A percentile compares a stretch with the other conserved stretches of the same genome.
These are phyloP conservation scores for Origma solitaria DNA, from an alignment of 2,113 vertebrate species.

Conservation along the genomic window DNA sequence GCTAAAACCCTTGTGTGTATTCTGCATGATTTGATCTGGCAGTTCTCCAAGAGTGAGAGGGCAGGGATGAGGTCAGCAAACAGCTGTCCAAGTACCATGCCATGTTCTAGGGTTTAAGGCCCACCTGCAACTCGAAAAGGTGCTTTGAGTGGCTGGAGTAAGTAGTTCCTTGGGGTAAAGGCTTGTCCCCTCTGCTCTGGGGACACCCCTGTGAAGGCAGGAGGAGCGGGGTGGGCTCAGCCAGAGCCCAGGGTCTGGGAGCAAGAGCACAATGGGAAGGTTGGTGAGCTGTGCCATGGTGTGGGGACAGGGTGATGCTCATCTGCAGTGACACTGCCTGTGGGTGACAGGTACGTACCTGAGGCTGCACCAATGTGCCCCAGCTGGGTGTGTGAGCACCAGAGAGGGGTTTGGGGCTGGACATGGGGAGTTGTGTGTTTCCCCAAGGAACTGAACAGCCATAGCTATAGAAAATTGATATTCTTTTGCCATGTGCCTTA, in stretches of 20 bases:
- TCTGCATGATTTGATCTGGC: not conserved
- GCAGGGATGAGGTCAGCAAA: not conserved
- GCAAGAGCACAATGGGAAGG: accelerated
- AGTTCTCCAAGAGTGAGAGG: not conserved
- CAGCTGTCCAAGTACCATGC: accelerated
- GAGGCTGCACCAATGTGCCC: not conserved
- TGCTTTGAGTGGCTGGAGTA: not conserved
- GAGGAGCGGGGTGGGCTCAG: not conserved
- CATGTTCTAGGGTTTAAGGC: not conserved
- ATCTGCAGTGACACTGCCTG: not conserved
- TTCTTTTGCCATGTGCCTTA: not conserved
- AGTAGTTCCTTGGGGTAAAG: not conserved
- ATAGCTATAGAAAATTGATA: accelerated
- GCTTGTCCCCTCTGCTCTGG: not conserved
- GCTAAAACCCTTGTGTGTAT: not conserved
- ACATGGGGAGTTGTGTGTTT: accelerated
- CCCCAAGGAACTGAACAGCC: not conserved
- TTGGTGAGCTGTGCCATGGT: not conserved
- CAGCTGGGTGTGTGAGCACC: not conserved
- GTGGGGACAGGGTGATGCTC: not conserved
- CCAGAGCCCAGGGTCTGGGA: not conserved
- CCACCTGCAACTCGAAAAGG: not conserved
- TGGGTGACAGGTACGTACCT: accelerated
- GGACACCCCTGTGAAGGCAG: not conserved
- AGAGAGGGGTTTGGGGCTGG: not conserved